Conservation (phyloP, 2,113 vertebrate species). For the Malurus elegans region DNA sequence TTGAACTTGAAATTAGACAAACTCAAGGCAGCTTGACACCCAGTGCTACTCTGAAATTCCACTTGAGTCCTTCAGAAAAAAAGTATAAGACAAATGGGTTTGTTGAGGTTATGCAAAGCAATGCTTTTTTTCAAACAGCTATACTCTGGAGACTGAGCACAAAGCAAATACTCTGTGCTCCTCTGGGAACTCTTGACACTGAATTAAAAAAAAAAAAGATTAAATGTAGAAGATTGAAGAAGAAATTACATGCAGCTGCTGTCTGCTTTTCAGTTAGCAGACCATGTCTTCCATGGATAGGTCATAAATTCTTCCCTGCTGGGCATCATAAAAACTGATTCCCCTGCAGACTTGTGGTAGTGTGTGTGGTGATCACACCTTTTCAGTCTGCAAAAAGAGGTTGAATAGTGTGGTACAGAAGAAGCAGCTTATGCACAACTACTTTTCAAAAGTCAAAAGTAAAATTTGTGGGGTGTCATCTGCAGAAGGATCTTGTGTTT, state of each 20-base stretch:
- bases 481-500: not conserved
- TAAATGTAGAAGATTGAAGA: not conserved
- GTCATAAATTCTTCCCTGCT: conserved; percentile 41
- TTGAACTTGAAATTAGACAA: not conserved
- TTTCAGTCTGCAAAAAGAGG: not conserved
- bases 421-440: not conserved
- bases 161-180: not conserved
- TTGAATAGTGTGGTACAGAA: not conserved
- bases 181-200: not conserved
- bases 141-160: not conserved
- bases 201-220: not conserved
- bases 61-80: not conserved
- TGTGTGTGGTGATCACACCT: not conserved
- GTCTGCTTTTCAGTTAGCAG: conserved; percentile 55
- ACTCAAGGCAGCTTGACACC: not conserved
- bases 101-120: not conserved
- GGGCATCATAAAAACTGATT: not conserved
- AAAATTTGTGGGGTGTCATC: not conserved
- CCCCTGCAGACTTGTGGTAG: not conserved
- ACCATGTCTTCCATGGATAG: conserved; percentile 20
- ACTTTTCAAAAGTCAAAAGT: not conserved
- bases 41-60: not conserved
- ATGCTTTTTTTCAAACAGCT: not conserved
- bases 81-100: not conserved
- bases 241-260: conserved; percentile 37